Base-by-base conservation (phyloP, 1,140 invertebrate species). In the Pogonomyrmex californicus region DNA sequence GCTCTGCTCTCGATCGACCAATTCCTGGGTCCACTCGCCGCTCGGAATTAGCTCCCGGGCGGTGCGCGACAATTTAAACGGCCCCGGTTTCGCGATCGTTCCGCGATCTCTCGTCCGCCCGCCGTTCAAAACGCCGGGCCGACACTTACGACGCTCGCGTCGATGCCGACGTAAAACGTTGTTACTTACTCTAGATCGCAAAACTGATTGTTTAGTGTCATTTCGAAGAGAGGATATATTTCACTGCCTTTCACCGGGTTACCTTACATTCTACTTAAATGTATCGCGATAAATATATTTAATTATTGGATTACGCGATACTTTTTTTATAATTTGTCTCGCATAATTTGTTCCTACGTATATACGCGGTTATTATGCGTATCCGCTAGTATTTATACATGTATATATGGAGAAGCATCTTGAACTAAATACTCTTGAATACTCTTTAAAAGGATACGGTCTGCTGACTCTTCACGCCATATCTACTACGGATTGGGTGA, bases 21-120 rank as follows among this genome's bases (percentile, higher is more conserved):
- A 79, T 79, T 87, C 73, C 75, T 38, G 65, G 33, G 71, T 78
- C 87, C 79, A 58, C 65, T 85, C 78, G 79, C 85, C 85, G 68
- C 66, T 68, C 70, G 33, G 36, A 58, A 47, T 41, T 66, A 14
- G 66, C 65, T 82, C 36, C 82, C 44, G 71, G 47, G 4, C 70
- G 33, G 47, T 65, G 62, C 82, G 68, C 58, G 77, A 86, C 88
- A 87, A 90, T 90, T 68, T 87, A 83, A 90, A 89, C 81, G 73
- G 65, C 65, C 70, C 60, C 85, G 58, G 56, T 85, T 70, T 54
- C 33, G 58, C 79, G 85, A 78, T 38, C 62, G 62, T 51, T 87
- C 41, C 63, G 63, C 63, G 63, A 78, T n/a, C 63, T 68, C 62
- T 12, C n/a, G n/a, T 54, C 30, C 75, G 49, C 47, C 5, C 30